Base-by-base conservation (phyloP, 2,113 vertebrate genomes). In the Bubo blakistoni region DNA sequence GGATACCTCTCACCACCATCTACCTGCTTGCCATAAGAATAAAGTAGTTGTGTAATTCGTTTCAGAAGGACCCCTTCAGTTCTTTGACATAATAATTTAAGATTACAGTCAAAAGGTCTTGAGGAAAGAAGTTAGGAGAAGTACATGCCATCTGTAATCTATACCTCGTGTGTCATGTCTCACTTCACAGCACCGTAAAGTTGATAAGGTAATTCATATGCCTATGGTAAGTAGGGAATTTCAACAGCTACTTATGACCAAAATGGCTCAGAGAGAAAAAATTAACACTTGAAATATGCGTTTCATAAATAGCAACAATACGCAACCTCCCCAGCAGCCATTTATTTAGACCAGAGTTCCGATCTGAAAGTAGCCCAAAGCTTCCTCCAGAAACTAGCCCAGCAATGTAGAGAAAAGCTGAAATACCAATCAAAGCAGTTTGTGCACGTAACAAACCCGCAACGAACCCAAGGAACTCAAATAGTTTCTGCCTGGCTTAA, bases 21-120 rank as follows among this genome's bases (percentile, higher is more conserved):
- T 62, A 95, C 95, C 97, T 98, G 94, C 47, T 95, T 58, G 36
- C 78, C 90, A 73, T 4, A n/a, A 93, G 80, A 90, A 72, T 3
- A 24, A 97, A 94, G 44, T 22, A 84, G 36, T 61, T 9, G 16
- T 38, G 46, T 54, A 13, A 71, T 22, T 81, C 7, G 30, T 46
- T 88, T 59, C 69, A 81, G 70, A 78, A 66, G 22, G 6, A 52
- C 26, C 91, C 84, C 62, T 72, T 52, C 22, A 55, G 80, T 77
- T 89, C 42, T 74, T 83, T 55, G 32, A 46, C 34, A 17, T 44
- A 44, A 8, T 40, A 6, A 40, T 47, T 86, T n/a, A 25, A 77
- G 30, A 36, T 55, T 30, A 15, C 27, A 38, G 27, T 6, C 57
- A 76, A 65, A 52, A 46, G 13, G 42, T 67, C 42, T 52, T 24